These are phyloP conservation scores for Tillus elongatus DNA, from an alignment of 2,888 invertebrate species.

Conservation along the genomic window DNA sequence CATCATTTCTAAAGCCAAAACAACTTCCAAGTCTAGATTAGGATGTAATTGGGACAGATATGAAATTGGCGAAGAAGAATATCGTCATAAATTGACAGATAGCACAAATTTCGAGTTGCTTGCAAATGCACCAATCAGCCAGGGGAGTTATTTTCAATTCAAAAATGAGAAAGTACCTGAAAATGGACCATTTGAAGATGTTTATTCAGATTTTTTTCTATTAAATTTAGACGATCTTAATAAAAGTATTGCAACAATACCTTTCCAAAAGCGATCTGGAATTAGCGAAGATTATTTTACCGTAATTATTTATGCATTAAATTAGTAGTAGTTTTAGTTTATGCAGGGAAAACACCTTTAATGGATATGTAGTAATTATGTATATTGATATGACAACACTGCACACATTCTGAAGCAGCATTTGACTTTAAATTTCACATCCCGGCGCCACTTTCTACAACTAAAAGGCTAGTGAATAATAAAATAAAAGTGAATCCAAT, in stretches of 20 bases:
- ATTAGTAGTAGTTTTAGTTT: no score
- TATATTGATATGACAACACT: no score
- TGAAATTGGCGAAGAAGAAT: slow-evolving; percentile 17
- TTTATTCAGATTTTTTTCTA: slow-evolving; percentile 15
- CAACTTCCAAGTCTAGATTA: slow-evolving; percentile 3
- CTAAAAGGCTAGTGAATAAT: no score
- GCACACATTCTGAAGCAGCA: no score
- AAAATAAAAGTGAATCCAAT: no score
- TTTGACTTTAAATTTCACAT: no score
- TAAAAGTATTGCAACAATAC: slow-evolving; percentile 15
- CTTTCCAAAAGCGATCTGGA: slow-evolving; percentile 15
- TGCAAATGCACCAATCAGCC: slow-evolving; percentile 23
- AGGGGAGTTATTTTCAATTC: slow-evolving; percentile 25
- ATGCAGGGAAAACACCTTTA: no score
- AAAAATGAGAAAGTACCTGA: slow-evolving; percentile 20
- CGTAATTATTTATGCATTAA: slow-evolving; percentile 12
- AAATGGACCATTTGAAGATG: slow-evolving; percentile 5
- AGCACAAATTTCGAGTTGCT: slow-evolving; percentile 17
- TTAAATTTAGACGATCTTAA: slow-evolving; percentile 16
- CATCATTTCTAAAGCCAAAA: not conserved
- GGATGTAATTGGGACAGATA: slow-evolving; percentile 22
- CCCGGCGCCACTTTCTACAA: no score
- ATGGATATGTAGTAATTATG: no score
- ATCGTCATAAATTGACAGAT: slow-evolving; percentile 17
- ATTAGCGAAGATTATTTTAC: slow-evolving; percentile 12